Conservation (phyloP, 2,797 vertebrate species). For the Sparus aurata region DNA sequence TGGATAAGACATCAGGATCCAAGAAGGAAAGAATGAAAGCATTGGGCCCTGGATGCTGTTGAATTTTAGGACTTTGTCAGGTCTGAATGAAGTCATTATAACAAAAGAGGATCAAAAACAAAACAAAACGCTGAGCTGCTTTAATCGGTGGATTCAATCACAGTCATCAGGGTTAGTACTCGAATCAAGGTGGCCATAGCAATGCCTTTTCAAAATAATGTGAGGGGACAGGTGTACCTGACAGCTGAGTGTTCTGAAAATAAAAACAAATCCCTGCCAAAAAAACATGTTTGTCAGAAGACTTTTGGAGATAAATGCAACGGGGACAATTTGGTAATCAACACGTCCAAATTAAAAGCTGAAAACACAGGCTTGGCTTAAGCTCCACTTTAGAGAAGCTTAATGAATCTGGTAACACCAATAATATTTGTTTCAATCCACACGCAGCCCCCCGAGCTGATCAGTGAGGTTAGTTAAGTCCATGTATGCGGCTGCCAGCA, state of each 20-base stretch:
- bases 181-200: constrained; percentile 46
- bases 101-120: neutral
- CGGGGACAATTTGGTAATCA: neutral
- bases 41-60: neutral
- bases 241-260: constrained; percentile 64
- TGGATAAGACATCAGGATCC: neutral
- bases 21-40: neutral
- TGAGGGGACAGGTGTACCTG: constrained; percentile 44
- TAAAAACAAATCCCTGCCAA: constrained; percentile 51
- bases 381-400: constrained; percentile 4
- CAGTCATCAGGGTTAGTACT: constrained; percentile 36
- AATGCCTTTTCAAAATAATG: constrained; percentile 57
- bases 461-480: neutral
- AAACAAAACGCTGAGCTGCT: neutral
- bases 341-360: constrained; percentile 19
- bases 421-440: neutral
- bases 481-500: neutral
- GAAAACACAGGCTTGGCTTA: neutral
- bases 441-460: neutral
- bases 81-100: neutral
- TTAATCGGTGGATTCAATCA: constrained; percentile 15
- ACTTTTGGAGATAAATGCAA: constrained; percentile 12
- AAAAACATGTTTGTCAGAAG: constrained; percentile 56
- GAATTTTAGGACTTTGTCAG: neutral
- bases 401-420: constrained; percentile 5